Evolutionary conservation across 2,888 invertebrate species (phyloP), one percentile per base, ranked within the genome.

Genomic region (Plebejus melissa): DNA sequence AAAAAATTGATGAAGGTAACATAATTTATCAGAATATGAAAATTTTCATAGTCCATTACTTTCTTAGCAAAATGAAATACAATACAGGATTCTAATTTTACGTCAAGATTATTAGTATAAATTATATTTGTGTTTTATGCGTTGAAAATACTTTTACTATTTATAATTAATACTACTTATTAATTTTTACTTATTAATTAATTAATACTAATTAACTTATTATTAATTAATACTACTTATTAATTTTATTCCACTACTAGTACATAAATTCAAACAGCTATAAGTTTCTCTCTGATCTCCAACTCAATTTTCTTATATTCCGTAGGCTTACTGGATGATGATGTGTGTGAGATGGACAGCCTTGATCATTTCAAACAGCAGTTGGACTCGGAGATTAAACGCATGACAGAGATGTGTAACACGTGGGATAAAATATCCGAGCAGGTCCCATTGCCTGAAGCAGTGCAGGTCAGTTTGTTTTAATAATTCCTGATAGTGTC

Each of bases 371-470:
- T 94, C 82, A 83, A 89, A 3, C 80, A 82, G 1, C 93, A 93
- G 80, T 83, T 95, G 22, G 84, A 94, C 0, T 89, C 90, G 0
- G 95, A 96, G 84, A 93, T 94, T 6, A 82, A 85, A 0, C 89
- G 95, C 60, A 89, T 96, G 72, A 89, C 89, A 0, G 88, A 87
- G 65, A 82, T 94, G 79, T 96, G 95, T 75, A 85, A 90, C 0
- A 83, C 85, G 0, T 96, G 96, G 96, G 90, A 91, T 3, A 83
- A 82, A 36, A 90, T 95, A 22, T 90, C 88, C 72, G 86, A 86
- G 2, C 84, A 88, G 28, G 83, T 85, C 0, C 78, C 79, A 1
- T 80, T 94, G 32, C 89, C 94, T 0, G 96, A 95, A 72, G 88
- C 94, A 79, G 92, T 94, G 0, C 89, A 90, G 86, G 94, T 92